Evolutionary conservation across 2,797 vertebrate genomes (phyloP).

Genomic region (Semaprochilodus insignis): DNA sequence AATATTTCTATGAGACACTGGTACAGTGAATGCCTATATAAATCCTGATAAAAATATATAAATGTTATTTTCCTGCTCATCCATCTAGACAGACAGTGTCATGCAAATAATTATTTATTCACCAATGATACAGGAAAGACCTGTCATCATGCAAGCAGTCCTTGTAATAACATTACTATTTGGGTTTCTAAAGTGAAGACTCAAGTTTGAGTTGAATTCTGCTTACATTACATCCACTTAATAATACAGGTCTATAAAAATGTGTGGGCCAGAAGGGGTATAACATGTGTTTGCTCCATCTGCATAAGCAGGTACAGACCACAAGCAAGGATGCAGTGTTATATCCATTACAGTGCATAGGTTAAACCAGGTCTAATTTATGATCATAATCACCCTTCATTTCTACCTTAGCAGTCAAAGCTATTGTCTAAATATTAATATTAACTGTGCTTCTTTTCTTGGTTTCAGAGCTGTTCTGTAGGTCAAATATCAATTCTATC

Average conservation of each 20-base stretch:
- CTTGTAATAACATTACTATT: neutral
- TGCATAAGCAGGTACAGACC: too few species aligned
- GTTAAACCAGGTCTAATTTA: too few species aligned
- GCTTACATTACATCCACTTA: neutral
- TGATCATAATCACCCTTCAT: too few species aligned
- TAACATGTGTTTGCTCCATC: too few species aligned
- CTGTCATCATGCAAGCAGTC: neutral
- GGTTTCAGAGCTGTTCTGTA: neutral
- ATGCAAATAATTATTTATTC: neutral
- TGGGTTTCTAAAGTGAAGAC: constrained; percentile 1
- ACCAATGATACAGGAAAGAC: neutral
- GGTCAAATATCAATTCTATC: too few species aligned
- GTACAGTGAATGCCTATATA: constrained; percentile 9
- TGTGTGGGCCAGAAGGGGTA: too few species aligned
- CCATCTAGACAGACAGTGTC: neutral
- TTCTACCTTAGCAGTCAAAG: too few species aligned
- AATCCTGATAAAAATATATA: neutral
- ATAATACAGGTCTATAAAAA: neutral
- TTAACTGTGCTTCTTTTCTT: neutral
- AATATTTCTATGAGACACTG: neutral
- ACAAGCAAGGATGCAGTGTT: neutral
- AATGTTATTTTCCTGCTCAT: neutral
- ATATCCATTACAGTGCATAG: too few species aligned
- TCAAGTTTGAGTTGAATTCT: neutral
- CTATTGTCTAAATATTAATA: neutral